phyloP scores from a whole-genome alignment of 2,888 invertebrate species.

The Rapana venosa region DNA sequence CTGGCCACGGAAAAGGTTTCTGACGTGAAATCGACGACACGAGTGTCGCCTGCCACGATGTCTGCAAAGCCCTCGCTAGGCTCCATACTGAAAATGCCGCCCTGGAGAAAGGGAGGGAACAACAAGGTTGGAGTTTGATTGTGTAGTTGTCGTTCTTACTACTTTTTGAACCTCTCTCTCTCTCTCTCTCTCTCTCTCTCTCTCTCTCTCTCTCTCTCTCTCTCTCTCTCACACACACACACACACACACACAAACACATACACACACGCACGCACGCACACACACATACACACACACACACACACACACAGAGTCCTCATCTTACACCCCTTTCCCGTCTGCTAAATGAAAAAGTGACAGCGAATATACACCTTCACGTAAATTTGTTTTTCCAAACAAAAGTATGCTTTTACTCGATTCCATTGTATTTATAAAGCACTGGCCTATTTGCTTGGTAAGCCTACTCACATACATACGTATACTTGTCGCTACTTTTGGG shows the following conservation, averaged over 20 bases:
- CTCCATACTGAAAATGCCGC: conserved; percentile 57
- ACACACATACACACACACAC: no score
- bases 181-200: neutral
- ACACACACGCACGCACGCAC: conserved; percentile 30
- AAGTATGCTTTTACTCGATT: no score
- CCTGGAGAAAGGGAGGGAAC: conserved; percentile 42
- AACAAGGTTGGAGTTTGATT: neutral
- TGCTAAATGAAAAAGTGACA: no score
- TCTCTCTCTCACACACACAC: neutral
- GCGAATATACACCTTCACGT: no score
- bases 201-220: neutral
- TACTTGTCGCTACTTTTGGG: no score
- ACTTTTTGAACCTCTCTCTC: neutral
- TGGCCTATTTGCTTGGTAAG: no score
- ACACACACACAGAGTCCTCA: no score
- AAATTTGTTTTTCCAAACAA: no score
- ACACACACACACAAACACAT: neutral
- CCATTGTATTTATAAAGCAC: no score
- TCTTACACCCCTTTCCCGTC: no score
- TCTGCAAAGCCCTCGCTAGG: conserved; percentile 48
- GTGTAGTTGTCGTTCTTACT: no score
- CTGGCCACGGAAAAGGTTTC: conserved; percentile 53
- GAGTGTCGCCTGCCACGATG: conserved; percentile 48
- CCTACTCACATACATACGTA: no score
- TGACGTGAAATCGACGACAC: conserved; percentile 50